Evolutionary conservation across 2,888 invertebrate genomes (phyloP).

Genomic region (Erebia epiphron): DNA sequence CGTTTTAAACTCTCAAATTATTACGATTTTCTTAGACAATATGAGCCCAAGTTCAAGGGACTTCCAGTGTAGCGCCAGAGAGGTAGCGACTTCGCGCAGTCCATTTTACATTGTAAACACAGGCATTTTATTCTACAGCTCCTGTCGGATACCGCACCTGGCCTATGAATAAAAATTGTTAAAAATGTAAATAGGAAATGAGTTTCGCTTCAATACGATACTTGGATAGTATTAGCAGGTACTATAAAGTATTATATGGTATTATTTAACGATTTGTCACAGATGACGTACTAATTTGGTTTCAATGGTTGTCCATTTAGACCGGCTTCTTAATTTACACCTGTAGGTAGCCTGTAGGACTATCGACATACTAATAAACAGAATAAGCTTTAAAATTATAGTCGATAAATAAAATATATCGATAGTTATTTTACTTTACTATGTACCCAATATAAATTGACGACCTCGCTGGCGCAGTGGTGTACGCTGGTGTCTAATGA

Average conservation of each 20-base stretch:
- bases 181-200: conserved; percentile 13
- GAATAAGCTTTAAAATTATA: neutral
- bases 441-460: neutral
- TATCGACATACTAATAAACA: neutral
- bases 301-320: conserved; percentile 11
- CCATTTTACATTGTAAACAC: neutral
- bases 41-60: no score
- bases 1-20: no score
- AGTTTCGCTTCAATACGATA: conserved; percentile 1
- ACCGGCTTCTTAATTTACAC: neutral
- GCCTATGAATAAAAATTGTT: conserved; percentile 8
- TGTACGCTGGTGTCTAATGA: no score
- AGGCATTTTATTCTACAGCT: conserved; percentile 8
- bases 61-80: no score
- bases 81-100: neutral
- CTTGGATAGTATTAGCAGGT: neutral
- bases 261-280: conserved; percentile 17
- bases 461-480: no score
- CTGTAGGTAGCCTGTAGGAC: neutral
- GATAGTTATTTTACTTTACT: conserved; percentile 1
- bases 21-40: no score
- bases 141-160: neutral
- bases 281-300: conserved; percentile 15
- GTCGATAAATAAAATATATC: neutral
- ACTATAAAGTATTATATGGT: neutral